phyloP scores from a whole-genome alignment of 2,888 invertebrate genomes.

The Drosophila eohydei region DNA sequence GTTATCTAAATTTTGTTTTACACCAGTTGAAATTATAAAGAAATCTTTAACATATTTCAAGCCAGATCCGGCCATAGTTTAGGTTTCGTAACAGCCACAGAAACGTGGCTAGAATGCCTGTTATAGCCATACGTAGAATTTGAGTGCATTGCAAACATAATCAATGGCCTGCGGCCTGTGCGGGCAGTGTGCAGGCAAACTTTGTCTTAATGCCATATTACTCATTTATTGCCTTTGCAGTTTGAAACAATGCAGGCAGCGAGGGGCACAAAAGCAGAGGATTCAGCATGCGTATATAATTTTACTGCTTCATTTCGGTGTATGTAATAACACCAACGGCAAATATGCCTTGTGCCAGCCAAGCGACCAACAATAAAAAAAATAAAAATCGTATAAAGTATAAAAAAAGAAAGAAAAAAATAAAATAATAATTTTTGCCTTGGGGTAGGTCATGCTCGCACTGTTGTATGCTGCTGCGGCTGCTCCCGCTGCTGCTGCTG shows the following conservation, averaged over 20 bases:
- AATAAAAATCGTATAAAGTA: constrained; percentile 48
- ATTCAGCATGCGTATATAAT: constrained; percentile 61
- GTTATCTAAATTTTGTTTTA: neutral
- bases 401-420: constrained; percentile 35
- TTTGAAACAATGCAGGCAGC: constrained; percentile 48
- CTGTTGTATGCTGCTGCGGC: constrained; percentile 51
- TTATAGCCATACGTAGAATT: constrained; percentile 20
- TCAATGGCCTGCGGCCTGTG: constrained; percentile 24
- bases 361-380: constrained; percentile 49
- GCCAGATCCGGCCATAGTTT: neutral
- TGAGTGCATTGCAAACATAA: constrained; percentile 44
- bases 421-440: constrained; percentile 80
- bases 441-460: constrained; percentile 78
- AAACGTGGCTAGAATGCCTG: constrained; percentile 3
- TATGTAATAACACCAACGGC: constrained; percentile 64
- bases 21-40: neutral
- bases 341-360: constrained; percentile 54
- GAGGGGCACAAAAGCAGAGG: neutral
- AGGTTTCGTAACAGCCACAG: neutral
- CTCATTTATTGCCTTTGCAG: constrained; percentile 68
- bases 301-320: constrained; percentile 69
- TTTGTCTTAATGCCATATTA: constrained; percentile 64
- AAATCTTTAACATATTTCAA: neutral
- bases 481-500: neutral
- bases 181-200: constrained; percentile 50